Base-by-base conservation (phyloP, 2,888 invertebrate species). In the Mylabris sibirica region DNA sequence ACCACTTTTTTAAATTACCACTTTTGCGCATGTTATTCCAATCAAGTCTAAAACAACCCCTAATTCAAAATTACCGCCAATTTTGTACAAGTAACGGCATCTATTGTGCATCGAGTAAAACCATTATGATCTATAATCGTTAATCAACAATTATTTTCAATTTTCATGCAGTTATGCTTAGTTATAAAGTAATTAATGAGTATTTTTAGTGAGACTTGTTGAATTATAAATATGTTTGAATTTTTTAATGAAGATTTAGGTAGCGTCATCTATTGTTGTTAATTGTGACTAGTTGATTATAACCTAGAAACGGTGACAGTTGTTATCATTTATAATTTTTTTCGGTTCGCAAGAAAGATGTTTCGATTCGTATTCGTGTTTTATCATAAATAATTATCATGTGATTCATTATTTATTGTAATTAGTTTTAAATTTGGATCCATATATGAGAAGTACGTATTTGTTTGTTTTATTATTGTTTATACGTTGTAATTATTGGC, bases 231-330 rank as follows among this genome's bases (percentile, higher is more conserved):
- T 30, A 6, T 6, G 8, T 30, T 30, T 30, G 30, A 30, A 2
- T 35, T 11, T 34, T 35, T 35, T 35, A 2, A 11, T 35, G 2
- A 41, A n/a, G 12, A 41, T 2, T 41, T 2, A 14, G 2, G n/a
- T 1, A 44, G 3, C 41, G 67, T 20, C 67, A 65, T 70, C 67
- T 70, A 34, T 5, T 26, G 41, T 9, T 41, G 9, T 17, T 14
- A 26, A 14, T 35, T 12, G n/a, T 1, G 8, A 63, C n/a, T 38
- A 3, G 8, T 49, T 22, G 60, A 30, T 17, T 12, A 22, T 67
- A 71, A 71, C 71, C 71, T 71, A 66, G 53, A 71, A 68, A 62
- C 14, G 60, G 68, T 20, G 59, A 35, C 17, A 60, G 53, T 24
- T 49, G 30, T n/a, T 44, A 44, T 44, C 44, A 49, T 9, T 5